Conservation (phyloP, 2,113 vertebrate genomes). For the Podarcis muralis region DNA sequence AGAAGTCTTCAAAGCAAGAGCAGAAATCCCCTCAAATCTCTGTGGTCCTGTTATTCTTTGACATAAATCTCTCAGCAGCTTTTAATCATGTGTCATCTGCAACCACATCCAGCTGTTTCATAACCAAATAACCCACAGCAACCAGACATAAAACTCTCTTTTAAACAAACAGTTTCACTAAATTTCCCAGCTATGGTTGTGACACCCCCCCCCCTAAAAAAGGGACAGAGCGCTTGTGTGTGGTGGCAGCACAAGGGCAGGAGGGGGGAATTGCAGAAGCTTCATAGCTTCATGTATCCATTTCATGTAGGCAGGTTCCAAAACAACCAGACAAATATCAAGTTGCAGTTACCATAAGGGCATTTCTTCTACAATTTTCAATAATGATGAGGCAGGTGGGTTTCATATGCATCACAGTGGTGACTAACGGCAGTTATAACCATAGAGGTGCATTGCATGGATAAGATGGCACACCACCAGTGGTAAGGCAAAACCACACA, state of each 20-base stretch:
- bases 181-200: background rate
- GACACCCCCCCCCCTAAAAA: too few relatives aligned
- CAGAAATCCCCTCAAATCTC: background rate
- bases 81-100: conserved; percentile 1
- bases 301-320: background rate
- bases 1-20: background rate
- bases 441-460: background rate
- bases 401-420: background rate
- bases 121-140: conserved; percentile 8
- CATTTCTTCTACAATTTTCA: background rate
- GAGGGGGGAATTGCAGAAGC: too few relatives aligned
- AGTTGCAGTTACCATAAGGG: background rate
- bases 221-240: too few relatives aligned
- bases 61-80: conserved; percentile 6
- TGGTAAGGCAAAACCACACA: background rate
- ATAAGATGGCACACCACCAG: background rate
- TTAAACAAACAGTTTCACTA: background rate
- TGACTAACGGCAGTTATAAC: background rate
- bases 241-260: background rate
- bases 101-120: conserved; percentile 23
- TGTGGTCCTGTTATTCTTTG: background rate
- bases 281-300: background rate
- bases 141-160: background rate
- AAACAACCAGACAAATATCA: background rate
- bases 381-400: background rate